Conservation (phyloP, 2,888 invertebrate genomes). For the Phengaris arion region DNA sequence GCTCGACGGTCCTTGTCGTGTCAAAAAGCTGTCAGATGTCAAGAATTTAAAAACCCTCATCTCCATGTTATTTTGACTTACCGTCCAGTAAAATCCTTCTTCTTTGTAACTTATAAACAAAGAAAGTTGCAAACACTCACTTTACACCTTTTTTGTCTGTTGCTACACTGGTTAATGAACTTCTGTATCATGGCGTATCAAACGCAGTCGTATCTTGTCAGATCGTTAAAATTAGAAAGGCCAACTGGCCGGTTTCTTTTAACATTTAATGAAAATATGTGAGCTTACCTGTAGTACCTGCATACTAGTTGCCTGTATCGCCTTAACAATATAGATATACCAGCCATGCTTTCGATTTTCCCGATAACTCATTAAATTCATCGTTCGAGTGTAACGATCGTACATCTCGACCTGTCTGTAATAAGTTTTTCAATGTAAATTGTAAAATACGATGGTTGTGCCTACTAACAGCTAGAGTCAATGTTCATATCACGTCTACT, state of each 20-base stretch:
- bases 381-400: slow-evolving; percentile 43
- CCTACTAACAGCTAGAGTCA: not conserved
- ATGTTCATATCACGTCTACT: not conserved
- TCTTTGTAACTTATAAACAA: not conserved
- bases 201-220: slow-evolving; percentile 22
- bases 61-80: too few species aligned
- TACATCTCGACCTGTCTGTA: slow-evolving; percentile 29
- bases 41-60: too few species aligned
- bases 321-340: slow-evolving; percentile 37
- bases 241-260: slow-evolving; percentile 32
- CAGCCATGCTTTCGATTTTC: slow-evolving; percentile 44
- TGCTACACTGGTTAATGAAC: not conserved
- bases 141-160: not conserved
- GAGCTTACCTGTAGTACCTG: slow-evolving; percentile 30
- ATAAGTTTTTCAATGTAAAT: not conserved
- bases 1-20: too few species aligned
- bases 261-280: slow-evolving; percentile 29
- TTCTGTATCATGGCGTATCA: slow-evolving; percentile 20
- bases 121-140: not conserved
- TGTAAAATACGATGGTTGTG: not conserved
- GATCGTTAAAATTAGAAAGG: slow-evolving; percentile 36
- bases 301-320: slow-evolving; percentile 32
- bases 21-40: too few species aligned
- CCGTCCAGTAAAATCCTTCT: not conserved
- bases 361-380: slow-evolving; percentile 46